Evolutionary conservation across 2,113 vertebrate genomes (phyloP).

Genomic region (Glaucomys volans): DNA sequence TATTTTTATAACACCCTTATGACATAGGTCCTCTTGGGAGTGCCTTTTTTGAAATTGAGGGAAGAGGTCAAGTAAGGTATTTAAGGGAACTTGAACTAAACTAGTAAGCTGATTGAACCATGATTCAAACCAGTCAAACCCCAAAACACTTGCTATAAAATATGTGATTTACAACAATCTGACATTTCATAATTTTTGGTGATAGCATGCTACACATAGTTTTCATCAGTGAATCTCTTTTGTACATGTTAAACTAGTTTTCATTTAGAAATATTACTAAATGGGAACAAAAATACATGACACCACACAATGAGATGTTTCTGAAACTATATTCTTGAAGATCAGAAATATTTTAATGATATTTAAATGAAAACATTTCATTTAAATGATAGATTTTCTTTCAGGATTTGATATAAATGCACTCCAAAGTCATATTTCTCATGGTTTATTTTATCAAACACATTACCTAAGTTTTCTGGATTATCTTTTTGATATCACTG

Average conservation of each 20-base stretch:
- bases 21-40: neutral
- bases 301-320: neutral
- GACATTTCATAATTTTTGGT: neutral
- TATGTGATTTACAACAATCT: neutral
- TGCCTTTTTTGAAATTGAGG: neutral
- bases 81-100: neutral
- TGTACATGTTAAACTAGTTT: neutral
- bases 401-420: neutral
- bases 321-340: neutral
- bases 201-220: neutral
- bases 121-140: neutral
- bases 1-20: neutral
- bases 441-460: conserved; percentile 26
- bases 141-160: neutral
- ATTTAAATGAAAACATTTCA: neutral
- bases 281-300: neutral
- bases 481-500: neutral
- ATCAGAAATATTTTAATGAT: neutral
- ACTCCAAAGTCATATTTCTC: neutral
- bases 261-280: conserved; percentile 33
- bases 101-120: neutral
- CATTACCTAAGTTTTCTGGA: neutral
- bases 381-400: neutral
- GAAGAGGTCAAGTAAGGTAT: neutral
- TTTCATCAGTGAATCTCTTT: neutral